Conservation (phyloP, 2,113 vertebrate species). For the Prunella himalayana region DNA sequence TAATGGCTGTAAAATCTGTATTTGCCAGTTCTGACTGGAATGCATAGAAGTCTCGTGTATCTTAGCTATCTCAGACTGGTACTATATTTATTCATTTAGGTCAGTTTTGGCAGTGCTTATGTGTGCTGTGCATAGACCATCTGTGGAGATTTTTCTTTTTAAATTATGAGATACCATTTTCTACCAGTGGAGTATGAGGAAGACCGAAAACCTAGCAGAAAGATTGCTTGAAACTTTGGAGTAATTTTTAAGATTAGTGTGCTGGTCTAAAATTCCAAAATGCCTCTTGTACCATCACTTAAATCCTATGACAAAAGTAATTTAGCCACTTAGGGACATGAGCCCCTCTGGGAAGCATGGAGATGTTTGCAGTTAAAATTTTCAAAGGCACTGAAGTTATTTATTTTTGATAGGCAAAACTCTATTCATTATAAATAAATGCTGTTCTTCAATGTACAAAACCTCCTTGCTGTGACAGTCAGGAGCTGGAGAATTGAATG, state of each 20-base stretch:
- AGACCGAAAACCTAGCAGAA: neutral
- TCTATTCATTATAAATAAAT: neutral
- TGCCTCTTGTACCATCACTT: neutral
- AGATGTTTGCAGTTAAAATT: neutral
- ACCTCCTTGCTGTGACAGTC: neutral
- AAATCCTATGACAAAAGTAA: neutral
- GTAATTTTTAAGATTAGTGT: neutral
- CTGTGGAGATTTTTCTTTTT: neutral
- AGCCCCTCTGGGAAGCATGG: neutral
- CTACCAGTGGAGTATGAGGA: neutral
- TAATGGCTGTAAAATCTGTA: neutral
- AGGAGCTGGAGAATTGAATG: neutral
- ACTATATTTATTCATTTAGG: conserved; percentile 23
- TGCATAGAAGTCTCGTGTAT: neutral
- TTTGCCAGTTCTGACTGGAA: neutral
- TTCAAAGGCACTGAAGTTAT: neutral
- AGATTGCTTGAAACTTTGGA: neutral
- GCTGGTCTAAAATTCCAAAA: neutral
- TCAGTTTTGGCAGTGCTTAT: neutral
- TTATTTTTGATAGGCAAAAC: conserved; percentile 9
- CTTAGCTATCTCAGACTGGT: neutral
- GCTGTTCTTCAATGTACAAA: neutral
- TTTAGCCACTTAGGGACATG: neutral
- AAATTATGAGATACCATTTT: neutral
- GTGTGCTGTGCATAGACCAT: neutral